Percentiles rank a stretch among this genome's conserved stretches.
Conservation (phyloP, 2,888 invertebrate species). For the Dolichopus griseipennis region DNA sequence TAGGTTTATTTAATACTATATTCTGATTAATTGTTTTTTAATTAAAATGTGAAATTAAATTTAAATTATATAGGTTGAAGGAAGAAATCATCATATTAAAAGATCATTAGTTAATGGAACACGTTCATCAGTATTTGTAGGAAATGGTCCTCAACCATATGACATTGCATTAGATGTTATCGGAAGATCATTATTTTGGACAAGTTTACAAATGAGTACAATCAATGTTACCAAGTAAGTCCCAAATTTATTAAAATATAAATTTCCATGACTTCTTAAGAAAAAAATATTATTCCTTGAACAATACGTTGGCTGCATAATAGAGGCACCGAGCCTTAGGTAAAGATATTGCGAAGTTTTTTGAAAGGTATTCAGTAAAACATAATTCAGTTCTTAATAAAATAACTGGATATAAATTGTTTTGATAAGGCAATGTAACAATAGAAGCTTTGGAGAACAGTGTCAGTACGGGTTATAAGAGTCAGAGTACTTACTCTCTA, state of each 20-base stretch:
- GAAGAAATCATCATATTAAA: slow-evolving; percentile 63
- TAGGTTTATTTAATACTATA: slow-evolving; percentile 34
- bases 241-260: slow-evolving; percentile 29
- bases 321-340: no score
- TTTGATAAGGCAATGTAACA: no score
- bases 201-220: slow-evolving; percentile 69
- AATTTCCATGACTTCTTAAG: no score
- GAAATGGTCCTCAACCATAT: slow-evolving; percentile 58
- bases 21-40: slow-evolving; percentile 1
- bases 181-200: slow-evolving; percentile 81
- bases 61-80: slow-evolving; percentile 56
- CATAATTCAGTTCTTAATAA: no score
- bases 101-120: slow-evolving; percentile 59
- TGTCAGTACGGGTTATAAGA: no score
- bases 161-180: slow-evolving; percentile 81
- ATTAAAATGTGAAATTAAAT: not conserved
- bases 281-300: no score
- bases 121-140: slow-evolving; percentile 50
- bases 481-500: no score
- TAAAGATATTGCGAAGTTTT: no score
- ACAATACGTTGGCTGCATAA: no score
- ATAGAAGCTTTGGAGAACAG: no score
- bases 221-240: slow-evolving; percentile 81
- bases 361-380: no score
- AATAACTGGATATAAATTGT: no score